Conservation (phyloP, 2,888 invertebrate species). For the Hydropsyche betteni region DNA sequence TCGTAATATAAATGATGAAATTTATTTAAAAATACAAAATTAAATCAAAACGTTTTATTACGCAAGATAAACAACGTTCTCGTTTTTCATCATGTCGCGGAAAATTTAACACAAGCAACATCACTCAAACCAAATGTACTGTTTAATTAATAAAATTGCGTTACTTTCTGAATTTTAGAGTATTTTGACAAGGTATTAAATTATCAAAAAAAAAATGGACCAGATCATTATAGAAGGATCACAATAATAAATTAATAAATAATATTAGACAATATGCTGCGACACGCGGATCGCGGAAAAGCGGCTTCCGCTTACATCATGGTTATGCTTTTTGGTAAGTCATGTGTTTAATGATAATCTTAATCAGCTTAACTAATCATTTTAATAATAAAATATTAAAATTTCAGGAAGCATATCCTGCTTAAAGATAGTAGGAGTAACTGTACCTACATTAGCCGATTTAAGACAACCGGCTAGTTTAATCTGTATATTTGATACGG, state of each 20-base stretch:
- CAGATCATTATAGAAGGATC: conserved; percentile 6
- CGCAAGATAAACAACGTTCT: too few relatives aligned
- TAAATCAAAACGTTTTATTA: too few relatives aligned
- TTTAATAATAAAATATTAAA: neutral
- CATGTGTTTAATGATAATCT: neutral
- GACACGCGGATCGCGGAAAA: neutral
- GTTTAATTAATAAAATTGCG: too few relatives aligned
- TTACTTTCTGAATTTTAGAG: too few relatives aligned
- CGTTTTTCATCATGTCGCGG: neutral
- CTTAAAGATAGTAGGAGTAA: conserved; percentile 62
- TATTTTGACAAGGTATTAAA: too few relatives aligned
- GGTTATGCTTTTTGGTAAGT: conserved; percentile 31
- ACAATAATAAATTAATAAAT: neutral
- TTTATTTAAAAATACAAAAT: too few relatives aligned
- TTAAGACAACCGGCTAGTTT: conserved; percentile 72
- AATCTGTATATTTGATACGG: conserved; percentile 78
- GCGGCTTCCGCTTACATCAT: conserved; percentile 32
- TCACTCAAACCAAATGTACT: neutral
- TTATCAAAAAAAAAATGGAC: conserved; percentile 11
- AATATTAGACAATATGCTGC: conserved; percentile 7
- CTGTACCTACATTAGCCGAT: conserved; percentile 76
- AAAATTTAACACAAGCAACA: conserved; percentile 6
- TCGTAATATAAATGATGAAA: too few relatives aligned
- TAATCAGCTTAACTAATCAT: neutral
- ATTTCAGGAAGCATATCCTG: conserved; percentile 48